Evolutionary conservation across 2,888 invertebrate species (phyloP).

Genomic region (Tanypteryx hageni): DNA sequence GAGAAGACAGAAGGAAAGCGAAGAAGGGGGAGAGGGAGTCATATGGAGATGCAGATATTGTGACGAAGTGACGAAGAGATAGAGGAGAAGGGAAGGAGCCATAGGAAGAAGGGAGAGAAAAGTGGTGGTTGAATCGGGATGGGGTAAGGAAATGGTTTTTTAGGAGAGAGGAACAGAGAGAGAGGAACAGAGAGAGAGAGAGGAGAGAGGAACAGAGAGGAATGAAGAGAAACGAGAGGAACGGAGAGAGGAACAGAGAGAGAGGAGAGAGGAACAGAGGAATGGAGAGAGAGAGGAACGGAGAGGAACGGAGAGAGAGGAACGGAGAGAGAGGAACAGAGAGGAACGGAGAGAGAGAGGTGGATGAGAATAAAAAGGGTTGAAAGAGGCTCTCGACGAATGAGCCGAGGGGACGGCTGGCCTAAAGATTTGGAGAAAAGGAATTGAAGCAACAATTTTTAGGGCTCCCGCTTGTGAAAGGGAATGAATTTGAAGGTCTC

Average conservation of each 20-base stretch:
- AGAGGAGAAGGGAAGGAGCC: not conserved
- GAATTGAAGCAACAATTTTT: conserved; percentile 54
- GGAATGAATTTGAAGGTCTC: conserved; percentile 48
- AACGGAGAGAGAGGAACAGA: not conserved
- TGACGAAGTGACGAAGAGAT: not conserved
- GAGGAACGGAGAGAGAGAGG: not conserved
- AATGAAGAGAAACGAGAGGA: not conserved
- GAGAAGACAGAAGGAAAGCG: not conserved
- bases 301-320: not conserved
- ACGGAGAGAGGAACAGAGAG: not conserved
- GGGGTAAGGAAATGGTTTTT: not conserved
- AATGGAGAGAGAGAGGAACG: not conserved
- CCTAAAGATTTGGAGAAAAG: conserved; percentile 16
- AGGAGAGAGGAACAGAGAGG: not conserved
- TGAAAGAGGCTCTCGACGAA: not conserved
- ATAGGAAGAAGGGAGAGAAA: not conserved
- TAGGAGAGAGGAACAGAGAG: not conserved
- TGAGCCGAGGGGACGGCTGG: not conserved
- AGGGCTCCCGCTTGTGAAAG: conserved; percentile 17
- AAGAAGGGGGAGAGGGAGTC: not conserved
- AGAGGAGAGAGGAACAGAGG: not conserved
- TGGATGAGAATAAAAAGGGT: not conserved
- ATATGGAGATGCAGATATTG: not conserved
- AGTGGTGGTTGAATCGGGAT: not conserved
- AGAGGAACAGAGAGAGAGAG: not conserved